Conservation (phyloP, 23 tunicate genomes). For the Trididemnum clinides region DNA sequence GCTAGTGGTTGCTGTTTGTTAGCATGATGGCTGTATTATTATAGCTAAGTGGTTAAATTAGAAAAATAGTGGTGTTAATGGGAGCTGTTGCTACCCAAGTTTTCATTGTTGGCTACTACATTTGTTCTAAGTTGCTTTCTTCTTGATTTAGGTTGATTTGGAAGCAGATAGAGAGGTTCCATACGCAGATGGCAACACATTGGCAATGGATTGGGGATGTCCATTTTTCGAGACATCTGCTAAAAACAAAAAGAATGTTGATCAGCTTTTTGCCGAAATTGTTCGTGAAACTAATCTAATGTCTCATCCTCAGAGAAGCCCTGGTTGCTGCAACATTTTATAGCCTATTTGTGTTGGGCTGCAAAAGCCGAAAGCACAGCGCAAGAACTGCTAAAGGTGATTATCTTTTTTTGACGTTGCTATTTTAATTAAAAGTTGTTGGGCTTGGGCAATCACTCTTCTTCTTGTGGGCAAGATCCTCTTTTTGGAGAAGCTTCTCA, state of each 20-base stretch:
- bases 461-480: too few species aligned
- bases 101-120: too few species aligned
- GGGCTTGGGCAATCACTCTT: too few species aligned
- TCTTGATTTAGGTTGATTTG: constrained; percentile 70
- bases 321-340: constrained; percentile 79
- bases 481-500: too few species aligned
- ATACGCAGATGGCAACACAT: constrained; percentile 74
- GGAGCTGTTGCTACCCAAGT: too few species aligned
- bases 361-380: neutral
- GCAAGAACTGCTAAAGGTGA: neutral
- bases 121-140: too few species aligned
- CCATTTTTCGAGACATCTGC: constrained; percentile 96
- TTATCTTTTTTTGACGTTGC: neutral
- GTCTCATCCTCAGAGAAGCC: constrained; percentile 68
- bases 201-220: constrained; percentile 92
- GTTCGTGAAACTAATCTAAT: constrained; percentile 88
- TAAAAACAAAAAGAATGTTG: constrained; percentile 87
- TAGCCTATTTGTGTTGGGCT: constrained; percentile 27
- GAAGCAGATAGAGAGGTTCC: constrained; percentile 85
- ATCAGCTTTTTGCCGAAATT: constrained; percentile 90
- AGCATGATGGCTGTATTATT: too few species aligned
- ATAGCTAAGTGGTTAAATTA: too few species aligned
- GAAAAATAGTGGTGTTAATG: too few species aligned
- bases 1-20: too few species aligned
- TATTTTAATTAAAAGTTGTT: neutral